phyloP scores from a whole-genome alignment of 2,113 vertebrate genomes.

The Apteryx mantelli region DNA sequence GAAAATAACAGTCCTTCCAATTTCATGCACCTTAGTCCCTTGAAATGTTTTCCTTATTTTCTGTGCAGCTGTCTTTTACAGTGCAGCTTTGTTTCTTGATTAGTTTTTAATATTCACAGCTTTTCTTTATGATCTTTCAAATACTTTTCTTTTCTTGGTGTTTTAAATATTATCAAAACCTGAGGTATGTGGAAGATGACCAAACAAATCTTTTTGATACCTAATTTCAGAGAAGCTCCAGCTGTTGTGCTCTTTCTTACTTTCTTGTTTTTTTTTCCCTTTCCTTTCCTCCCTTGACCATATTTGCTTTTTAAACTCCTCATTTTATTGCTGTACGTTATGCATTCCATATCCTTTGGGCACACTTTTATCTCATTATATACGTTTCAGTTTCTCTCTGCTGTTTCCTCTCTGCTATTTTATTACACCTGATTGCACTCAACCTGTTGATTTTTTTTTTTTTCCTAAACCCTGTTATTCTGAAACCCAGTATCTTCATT shows the following conservation, averaged over 20 bases:
- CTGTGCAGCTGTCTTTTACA: neutral
- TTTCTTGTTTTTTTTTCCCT: neutral
- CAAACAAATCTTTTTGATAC: neutral
- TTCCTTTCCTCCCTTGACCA: neutral
- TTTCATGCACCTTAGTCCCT: neutral
- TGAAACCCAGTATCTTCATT: conserved; percentile 20
- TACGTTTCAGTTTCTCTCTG: conserved; percentile 26
- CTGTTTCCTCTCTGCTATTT: conserved; percentile 39
- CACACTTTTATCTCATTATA: conserved; percentile 63
- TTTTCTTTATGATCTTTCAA: neutral
- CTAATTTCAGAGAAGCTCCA: neutral
- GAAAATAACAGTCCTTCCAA: neutral
- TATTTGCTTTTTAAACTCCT: neutral
- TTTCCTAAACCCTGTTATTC: neutral
- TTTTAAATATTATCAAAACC: neutral
- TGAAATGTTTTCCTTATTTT: neutral
- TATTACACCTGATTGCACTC: conserved; percentile 25
- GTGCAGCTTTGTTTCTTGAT: neutral
- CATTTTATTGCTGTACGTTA: neutral
- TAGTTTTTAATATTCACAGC: neutral
- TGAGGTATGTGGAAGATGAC: neutral
- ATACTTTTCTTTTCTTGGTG: neutral
- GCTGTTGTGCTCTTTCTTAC: neutral
- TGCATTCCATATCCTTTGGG: conserved; percentile 54
- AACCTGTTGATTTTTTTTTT: conserved; percentile 25